A percentile compares a stretch with the other conserved stretches of the same genome.
Conservation (phyloP, 2,888 invertebrate species). For the Cosmia pyralina region DNA sequence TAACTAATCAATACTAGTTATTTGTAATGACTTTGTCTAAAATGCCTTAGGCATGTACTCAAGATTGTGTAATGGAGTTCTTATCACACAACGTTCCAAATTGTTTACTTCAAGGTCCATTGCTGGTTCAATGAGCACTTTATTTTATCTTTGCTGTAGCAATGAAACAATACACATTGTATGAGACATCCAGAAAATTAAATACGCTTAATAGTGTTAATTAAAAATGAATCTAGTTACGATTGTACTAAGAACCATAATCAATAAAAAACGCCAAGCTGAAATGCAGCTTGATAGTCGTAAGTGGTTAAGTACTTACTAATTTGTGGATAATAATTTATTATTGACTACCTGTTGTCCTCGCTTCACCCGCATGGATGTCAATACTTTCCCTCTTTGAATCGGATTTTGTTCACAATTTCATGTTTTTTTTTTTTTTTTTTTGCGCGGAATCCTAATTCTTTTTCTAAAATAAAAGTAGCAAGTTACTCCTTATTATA, state of each 20-base stretch:
- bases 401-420: too few species aligned
- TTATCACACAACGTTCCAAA: conserved; percentile 35
- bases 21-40: conserved; percentile 2
- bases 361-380: too few species aligned
- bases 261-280: neutral
- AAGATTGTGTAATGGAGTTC: conserved; percentile 7
- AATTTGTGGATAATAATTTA: conserved; percentile 1
- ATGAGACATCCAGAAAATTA: neutral
- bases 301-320: neutral
- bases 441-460: too few species aligned
- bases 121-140: conserved; percentile 41
- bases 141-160: conserved; percentile 7
- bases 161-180: conserved; percentile 1
- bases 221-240: neutral
- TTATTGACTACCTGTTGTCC: conserved; percentile 42
- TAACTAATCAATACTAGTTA: conserved; percentile 4
- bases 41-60: neutral
- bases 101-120: conserved; percentile 21
- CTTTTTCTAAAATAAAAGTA: too few species aligned
- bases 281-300: neutral
- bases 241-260: neutral
- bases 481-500: too few species aligned
- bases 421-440: too few species aligned
- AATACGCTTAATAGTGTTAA: neutral
- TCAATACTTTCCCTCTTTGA: too few species aligned